Evolutionary conservation across 2,888 invertebrate genomes (phyloP), one percentile per base, ranked within the genome.

Genomic region (Napeogenes sylphis): DNA sequence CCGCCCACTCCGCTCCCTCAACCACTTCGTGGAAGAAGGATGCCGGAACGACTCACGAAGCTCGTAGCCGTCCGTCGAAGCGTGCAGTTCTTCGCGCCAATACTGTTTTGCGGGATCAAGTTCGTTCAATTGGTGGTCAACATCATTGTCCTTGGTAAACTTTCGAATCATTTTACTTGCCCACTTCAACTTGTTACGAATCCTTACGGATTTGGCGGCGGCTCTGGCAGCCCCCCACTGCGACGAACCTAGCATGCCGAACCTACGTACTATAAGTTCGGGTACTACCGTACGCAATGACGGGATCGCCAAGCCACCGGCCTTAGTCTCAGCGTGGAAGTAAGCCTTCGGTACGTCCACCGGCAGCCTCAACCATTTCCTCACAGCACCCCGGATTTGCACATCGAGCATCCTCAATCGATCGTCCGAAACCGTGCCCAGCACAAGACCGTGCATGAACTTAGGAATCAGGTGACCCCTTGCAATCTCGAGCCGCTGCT

Each of bases 391-490:
- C 54, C 79, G 72, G 45, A 83, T 71, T 45, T 73, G 65, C 0
- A 72, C 51, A 62, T 87, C 84, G 30, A 78, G 64, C 51, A 72
- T 68, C 3, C 71, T 66, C 0, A 86, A 67, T 45, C 71, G 67
- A 1, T 69, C 68, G 35, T 71, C 70, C 67, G 68, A 55, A 6
- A 72, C 59, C 12, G 70, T 71, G 2, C 76, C 81, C 3, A 83
- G 56, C 55, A 77, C 78, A 12, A 86, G 55, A 6, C 70, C 63
- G 64, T 85, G 83, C 54, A 77, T 66, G 65, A 77, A 78, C 54
- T 38, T 35, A 13, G 83, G 84, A 14, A 85, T 67, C 45, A 86
- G 72, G 71, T 81, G 74, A 3, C 64, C 71, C 64, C 80, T 69
- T 54, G 85, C 65, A 0, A 81, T 35, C 33, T 58, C 21, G 21